A percentile compares a stretch with the other conserved stretches of the same genome.
Conservation (phyloP, 2,113 vertebrate species). For the Phaethornis superciliosus region DNA sequence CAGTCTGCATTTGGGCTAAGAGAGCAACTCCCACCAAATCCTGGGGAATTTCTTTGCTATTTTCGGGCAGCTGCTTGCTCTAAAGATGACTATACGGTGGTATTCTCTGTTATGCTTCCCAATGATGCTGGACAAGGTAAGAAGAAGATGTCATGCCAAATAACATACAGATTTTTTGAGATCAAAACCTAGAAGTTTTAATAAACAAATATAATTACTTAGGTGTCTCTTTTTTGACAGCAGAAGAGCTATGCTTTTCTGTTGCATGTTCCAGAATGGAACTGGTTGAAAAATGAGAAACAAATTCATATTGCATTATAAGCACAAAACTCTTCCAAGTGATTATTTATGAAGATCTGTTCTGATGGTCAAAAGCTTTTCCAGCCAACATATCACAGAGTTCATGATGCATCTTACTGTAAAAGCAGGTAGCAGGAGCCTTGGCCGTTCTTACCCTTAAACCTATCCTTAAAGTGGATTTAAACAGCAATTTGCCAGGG, state of each 20-base stretch:
- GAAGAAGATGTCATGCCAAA: neutral
- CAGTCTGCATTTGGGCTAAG: neutral
- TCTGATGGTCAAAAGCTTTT: neutral
- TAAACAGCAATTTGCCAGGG: neutral
- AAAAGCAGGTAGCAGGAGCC: neutral
- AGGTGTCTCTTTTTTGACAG: neutral
- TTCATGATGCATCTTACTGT: no score
- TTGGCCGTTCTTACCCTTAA: neutral
- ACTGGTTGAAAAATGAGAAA: neutral
- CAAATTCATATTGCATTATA: neutral
- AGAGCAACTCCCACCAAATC: neutral
- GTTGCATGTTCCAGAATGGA: neutral
- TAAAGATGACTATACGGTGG: neutral
- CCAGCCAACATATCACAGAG: neutral
- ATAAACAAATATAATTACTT: neutral
- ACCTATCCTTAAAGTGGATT: neutral
- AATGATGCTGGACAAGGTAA: neutral
- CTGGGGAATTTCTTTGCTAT: neutral
- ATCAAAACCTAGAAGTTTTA: neutral
- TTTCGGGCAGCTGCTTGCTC: neutral
- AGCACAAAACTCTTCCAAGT: neutral
- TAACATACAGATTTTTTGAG: accelerated
- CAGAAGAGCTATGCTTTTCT: neutral
- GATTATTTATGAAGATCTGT: neutral
- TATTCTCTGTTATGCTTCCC: neutral